These are phyloP conservation scores for Pyralis farinalis DNA, from an alignment of 2,888 invertebrate genomes.

Conservation along the genomic window DNA sequence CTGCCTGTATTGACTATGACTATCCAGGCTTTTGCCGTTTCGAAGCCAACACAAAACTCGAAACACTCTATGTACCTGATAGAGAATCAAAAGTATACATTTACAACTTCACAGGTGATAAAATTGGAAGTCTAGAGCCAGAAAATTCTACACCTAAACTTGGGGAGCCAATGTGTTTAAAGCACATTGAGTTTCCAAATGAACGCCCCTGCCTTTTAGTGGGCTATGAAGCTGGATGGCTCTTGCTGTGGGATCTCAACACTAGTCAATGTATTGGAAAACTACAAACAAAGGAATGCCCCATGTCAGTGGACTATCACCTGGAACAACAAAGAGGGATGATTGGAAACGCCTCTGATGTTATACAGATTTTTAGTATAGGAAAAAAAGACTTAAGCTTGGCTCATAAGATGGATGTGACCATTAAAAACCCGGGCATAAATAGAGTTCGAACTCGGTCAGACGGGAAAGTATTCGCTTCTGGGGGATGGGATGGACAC, in stretches of 20 bases:
- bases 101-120: constrained; percentile 72
- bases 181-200: constrained; percentile 67
- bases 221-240: constrained; percentile 88
- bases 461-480: constrained; percentile 87
- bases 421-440: constrained; percentile 87
- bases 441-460: constrained; percentile 84
- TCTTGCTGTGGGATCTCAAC: constrained; percentile 86
- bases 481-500: constrained; percentile 89
- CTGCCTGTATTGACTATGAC: constrained; percentile 79
- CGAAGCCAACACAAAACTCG: constrained; percentile 80
- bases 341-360: constrained; percentile 83
- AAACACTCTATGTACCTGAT: constrained; percentile 84
- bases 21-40: constrained; percentile 88
- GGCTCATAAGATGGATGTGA: constrained; percentile 81
- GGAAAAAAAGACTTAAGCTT: constrained; percentile 75
- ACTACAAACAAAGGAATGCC: constrained; percentile 82
- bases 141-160: constrained; percentile 58
- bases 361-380: constrained; percentile 82
- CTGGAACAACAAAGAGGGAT: constrained; percentile 83
- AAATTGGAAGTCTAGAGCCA: constrained; percentile 57
- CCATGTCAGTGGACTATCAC: constrained; percentile 88
- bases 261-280: constrained; percentile 80
- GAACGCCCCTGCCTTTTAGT: constrained; percentile 81
- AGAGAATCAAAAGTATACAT: constrained; percentile 77
- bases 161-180: constrained; percentile 85